A percentile compares a stretch with the other conserved stretches of the same genome.
phyloP scores from a whole-genome alignment of 2,888 invertebrate species.

The Malachius bipustulatus region DNA sequence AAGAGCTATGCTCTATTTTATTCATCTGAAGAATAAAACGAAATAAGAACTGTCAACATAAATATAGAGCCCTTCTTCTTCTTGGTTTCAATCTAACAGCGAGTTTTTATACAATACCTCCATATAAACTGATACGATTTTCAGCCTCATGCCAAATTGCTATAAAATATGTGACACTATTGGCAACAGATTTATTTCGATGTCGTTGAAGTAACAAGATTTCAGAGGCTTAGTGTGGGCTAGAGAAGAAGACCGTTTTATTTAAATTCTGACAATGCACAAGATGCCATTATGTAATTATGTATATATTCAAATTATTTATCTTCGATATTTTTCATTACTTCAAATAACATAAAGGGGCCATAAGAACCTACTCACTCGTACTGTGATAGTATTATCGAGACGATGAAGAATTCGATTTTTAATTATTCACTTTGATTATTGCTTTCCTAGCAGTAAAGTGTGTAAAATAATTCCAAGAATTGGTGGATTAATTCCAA shows the following conservation, averaged over 20 bases:
- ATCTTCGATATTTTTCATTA: background rate
- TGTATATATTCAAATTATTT: conserved; percentile 31
- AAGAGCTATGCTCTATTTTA: too few relatives aligned
- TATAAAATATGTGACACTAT: conserved; percentile 38
- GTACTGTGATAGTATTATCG: too few relatives aligned
- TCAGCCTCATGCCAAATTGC: conserved; percentile 37
- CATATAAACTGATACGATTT: conserved; percentile 39
- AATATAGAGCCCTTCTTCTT: too few relatives aligned
- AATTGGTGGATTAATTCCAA: too few relatives aligned
- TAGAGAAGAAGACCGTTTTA: conserved; percentile 36
- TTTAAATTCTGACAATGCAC: conserved; percentile 35
- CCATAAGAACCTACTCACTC: background rate
- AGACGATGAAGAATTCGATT: too few relatives aligned
- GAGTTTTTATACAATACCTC: conserved; percentile 35
- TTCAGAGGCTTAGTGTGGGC: conserved; percentile 30
- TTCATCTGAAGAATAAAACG: too few relatives aligned
- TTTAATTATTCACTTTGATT: too few relatives aligned
- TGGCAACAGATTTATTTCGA: conserved; percentile 38
- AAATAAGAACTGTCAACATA: too few relatives aligned
- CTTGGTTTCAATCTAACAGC: too few relatives aligned
- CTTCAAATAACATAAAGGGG: background rate
- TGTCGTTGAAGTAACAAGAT: conserved; percentile 37
- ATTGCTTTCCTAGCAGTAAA: too few relatives aligned
- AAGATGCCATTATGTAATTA: conserved; percentile 33
- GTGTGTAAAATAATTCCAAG: too few relatives aligned